phyloP scores from a whole-genome alignment of 2,113 vertebrate genomes.

The Gavia stellata region DNA sequence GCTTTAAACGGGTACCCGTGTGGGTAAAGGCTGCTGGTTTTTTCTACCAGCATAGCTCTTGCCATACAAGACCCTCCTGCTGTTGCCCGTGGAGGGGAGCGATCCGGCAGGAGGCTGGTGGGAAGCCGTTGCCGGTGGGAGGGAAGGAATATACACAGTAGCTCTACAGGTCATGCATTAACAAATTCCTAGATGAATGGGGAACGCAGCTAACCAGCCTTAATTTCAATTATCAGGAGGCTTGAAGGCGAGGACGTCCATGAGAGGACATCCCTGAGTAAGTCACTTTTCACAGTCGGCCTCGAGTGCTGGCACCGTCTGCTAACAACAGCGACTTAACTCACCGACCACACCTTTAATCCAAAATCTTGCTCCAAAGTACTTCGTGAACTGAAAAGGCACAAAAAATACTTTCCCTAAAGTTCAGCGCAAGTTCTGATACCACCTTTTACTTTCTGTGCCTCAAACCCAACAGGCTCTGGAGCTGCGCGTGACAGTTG shows the following conservation, averaged over 20 bases:
- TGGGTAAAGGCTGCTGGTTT: background rate
- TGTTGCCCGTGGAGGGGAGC: accelerated
- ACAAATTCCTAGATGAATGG: background rate
- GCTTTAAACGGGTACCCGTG: background rate
- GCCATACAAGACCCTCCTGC: background rate
- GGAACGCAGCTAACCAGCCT: background rate
- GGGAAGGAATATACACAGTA: background rate
- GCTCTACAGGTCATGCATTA: background rate
- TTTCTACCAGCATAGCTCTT: background rate
- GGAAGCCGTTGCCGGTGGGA: background rate
- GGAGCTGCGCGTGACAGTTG: background rate
- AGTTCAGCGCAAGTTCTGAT: background rate
- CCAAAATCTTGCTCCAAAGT: background rate
- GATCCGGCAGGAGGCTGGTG: background rate
- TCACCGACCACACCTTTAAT: background rate
- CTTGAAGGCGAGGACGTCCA: background rate
- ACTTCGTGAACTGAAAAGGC: background rate
- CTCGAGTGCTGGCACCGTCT: background rate
- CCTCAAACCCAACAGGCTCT: background rate
- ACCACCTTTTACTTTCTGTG: background rate
- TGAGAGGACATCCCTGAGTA: background rate
- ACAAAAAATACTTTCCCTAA: background rate
- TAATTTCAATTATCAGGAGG: background rate
- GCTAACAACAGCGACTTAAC: background rate
- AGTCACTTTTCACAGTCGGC: background rate